A percentile compares a stretch with the other conserved stretches of the same genome.
Conservation (phyloP, 2,797 vertebrate species). For the Falco biarmicus region DNA sequence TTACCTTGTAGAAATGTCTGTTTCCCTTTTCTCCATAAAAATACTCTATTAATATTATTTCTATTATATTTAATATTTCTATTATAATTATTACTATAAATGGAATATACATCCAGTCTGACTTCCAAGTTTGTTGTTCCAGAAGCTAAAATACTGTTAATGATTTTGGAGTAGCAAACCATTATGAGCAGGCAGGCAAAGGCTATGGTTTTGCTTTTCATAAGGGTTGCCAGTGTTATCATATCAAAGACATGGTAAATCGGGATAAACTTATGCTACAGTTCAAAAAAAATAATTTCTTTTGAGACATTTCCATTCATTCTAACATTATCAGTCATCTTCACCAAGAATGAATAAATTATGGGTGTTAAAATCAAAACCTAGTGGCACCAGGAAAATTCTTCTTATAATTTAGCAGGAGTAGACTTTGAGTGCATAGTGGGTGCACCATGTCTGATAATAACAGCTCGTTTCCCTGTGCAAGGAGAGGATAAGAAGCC, state of each 20-base stretch:
- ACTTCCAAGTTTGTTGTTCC: neutral
- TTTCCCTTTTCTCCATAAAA: neutral
- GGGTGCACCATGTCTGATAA: neutral
- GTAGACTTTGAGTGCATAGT: neutral
- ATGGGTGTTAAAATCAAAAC: neutral
- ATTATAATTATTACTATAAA: neutral
- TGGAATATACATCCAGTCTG: neutral
- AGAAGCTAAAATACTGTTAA: neutral
- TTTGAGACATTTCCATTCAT: neutral
- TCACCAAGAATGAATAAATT: neutral
- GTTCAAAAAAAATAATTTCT: neutral
- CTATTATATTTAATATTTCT: no score
- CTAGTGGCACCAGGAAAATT: neutral
- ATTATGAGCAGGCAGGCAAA: neutral
- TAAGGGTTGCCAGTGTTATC: neutral
- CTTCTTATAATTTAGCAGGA: neutral
- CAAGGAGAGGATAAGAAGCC: neutral
- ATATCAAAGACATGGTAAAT: neutral
- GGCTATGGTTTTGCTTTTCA: neutral
- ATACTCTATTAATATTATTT: neutral
- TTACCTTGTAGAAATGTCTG: neutral
- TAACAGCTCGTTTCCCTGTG: neutral
- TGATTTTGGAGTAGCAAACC: neutral
- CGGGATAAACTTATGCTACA: neutral
- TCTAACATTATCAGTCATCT: neutral